Evolutionary conservation across 2,113 vertebrate species (phyloP).

Genomic region (Struthidea cinerea): DNA sequence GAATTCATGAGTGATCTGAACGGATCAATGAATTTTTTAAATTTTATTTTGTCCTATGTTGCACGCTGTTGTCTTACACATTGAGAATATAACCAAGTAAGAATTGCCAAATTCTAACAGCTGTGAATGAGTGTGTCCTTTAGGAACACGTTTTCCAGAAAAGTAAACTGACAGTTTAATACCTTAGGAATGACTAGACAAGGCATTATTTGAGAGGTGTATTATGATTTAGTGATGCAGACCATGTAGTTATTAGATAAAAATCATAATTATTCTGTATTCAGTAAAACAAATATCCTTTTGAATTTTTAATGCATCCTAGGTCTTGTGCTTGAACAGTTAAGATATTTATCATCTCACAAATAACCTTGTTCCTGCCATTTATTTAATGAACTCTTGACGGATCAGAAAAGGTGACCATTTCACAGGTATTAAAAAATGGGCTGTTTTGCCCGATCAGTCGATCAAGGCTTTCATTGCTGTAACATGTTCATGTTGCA

Average conservation of each 20-base stretch:
- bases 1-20: neutral
- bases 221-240: neutral
- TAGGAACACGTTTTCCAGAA: neutral
- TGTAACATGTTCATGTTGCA: neutral
- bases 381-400: neutral
- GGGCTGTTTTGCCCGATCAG: neutral
- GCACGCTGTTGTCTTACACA: neutral
- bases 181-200: neutral
- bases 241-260: neutral
- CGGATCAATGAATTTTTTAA: rapidly evolving
- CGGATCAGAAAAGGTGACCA: neutral
- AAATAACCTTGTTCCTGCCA: neutral
- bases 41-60: neutral
- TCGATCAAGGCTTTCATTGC: rapidly evolving
- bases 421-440: neutral
- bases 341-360: neutral
- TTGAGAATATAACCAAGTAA: neutral
- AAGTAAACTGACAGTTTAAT: neutral
- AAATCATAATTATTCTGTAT: neutral
- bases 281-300: neutral
- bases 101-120: neutral
- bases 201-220: neutral
- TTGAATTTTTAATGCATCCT: neutral
- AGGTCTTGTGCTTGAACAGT: neutral
- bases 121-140: neutral